Percentiles rank a stretch among this genome's conserved stretches.
Evolutionary conservation across 2,797 vertebrate genomes (phyloP).

Genomic region (Anguilla pacifica): DNA sequence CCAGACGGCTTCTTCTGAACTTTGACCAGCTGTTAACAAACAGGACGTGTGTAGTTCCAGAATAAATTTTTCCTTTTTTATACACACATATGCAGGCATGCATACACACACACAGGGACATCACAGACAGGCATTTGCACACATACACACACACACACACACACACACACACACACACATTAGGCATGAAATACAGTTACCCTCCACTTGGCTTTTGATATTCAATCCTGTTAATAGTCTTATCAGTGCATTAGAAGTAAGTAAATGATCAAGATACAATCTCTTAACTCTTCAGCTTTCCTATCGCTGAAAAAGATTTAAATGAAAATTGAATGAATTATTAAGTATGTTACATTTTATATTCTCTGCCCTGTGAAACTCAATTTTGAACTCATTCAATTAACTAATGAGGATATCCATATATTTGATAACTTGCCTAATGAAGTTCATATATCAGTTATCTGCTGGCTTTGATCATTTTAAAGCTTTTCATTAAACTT

Average conservation of each 20-base stretch:
- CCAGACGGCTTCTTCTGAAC: slow-evolving; percentile 46
- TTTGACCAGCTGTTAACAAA: slow-evolving; percentile 57
- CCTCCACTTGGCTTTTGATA: slow-evolving; percentile 10
- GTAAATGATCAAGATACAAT: slow-evolving; percentile 52
- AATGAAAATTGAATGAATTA: slow-evolving; percentile 54
- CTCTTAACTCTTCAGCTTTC: slow-evolving; percentile 45
- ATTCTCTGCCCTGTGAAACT: slow-evolving; percentile 25
- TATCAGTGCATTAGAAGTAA: slow-evolving; percentile 50
- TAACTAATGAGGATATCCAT: slow-evolving; percentile 59
- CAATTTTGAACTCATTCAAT: slow-evolving; percentile 64
- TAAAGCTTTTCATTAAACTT: slow-evolving; percentile 1
- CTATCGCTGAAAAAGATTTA: slow-evolving; percentile 50
- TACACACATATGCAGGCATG: slow-evolving; percentile 47
- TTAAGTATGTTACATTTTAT: slow-evolving; percentile 15
- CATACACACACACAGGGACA: slow-evolving; percentile 31
- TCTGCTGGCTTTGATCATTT: neutral
- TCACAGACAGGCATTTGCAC: slow-evolving; percentile 38
- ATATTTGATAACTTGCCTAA: neutral
- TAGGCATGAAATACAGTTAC: slow-evolving; percentile 10
- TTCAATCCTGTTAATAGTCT: slow-evolving; percentile 39
- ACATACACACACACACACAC: slow-evolving; percentile 29
- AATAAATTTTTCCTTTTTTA: slow-evolving; percentile 51
- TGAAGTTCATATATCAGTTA: neutral
- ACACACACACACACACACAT: neutral
- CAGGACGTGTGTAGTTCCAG: slow-evolving; percentile 62